Percentiles rank a stretch among this genome's conserved stretches.
Evolutionary conservation across 2,797 vertebrate genomes (phyloP).

Genomic region (Microchirus variegatus): DNA sequence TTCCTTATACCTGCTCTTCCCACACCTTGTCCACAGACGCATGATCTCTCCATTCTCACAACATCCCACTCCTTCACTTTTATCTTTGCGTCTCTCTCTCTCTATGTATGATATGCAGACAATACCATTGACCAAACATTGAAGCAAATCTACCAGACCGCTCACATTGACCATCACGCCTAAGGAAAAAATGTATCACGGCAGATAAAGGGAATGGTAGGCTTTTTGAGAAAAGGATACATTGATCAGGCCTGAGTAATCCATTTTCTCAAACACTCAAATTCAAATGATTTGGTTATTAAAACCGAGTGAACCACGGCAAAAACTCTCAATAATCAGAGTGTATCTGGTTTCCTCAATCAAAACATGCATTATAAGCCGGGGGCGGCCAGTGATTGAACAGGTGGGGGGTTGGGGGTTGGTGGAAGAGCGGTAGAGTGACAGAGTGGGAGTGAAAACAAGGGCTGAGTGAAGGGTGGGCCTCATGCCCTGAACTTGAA

Average conservation of each 20-base stretch:
- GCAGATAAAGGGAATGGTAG: conserved; percentile 54
- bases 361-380: conserved; percentile 29
- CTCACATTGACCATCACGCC: conserved; percentile 52
- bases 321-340: conserved; percentile 27
- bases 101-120: conserved; percentile 50
- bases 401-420: conserved; percentile 7
- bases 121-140: conserved; percentile 58
- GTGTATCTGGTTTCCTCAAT: conserved; percentile 39
- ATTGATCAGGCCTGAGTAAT: conserved; percentile 71
- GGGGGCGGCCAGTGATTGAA: conserved; percentile 17
- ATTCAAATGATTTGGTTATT: conserved; percentile 20
- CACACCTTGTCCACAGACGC: conserved; percentile 54
- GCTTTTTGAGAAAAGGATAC: conserved; percentile 55
- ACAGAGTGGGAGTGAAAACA: conserved; percentile 40
- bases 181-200: conserved; percentile 60
- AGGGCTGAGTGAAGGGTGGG: conserved; percentile 43
- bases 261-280: conserved; percentile 65
- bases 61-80: conserved; percentile 57
- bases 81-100: conserved; percentile 55
- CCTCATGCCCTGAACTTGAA: conserved; percentile 77
- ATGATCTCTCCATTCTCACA: conserved; percentile 62
- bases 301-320: conserved; percentile 27
- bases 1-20: conserved; percentile 68
- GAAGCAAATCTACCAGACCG: conserved; percentile 63
- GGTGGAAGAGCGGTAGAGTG: conserved; percentile 21